Base-by-base conservation (phyloP, 2,797 vertebrate genomes). In the Hydrolagus colliei region DNA sequence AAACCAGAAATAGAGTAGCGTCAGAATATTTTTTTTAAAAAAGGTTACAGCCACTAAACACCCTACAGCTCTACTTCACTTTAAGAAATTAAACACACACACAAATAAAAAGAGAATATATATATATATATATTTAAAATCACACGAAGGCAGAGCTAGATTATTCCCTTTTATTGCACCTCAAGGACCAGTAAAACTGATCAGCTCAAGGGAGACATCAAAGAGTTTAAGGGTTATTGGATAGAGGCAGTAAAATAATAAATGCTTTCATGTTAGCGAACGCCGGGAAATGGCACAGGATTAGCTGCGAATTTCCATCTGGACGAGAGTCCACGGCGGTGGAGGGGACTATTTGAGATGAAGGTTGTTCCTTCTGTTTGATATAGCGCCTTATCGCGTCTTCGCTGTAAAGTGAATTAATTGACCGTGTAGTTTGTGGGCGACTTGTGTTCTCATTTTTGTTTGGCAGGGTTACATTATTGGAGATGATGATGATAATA, bases 171-270 rank as follows among this genome's bases (percentile, higher is more conserved):
- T 84, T 71, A 71, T 20, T 35, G 65, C 16, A 16, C 27, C n/a
- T 6, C 2, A 52, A 4, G 79, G 65, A 27, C 27, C 32, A 41
- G 41, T 84, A 84, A 84, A 84, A 61, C 32, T 32, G 65, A 84
- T 41, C 79, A 52, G 8, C 63, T 84, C 65, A 20, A 52, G 68
- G 20, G 65, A 71, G 65, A 84, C 79, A 84, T 84, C 63, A 84
- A 84, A 84, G 79, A 52, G 1, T 32, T 1, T 32, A 20, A 11
- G 9, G 16, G 67, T 84, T 84, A 71, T 71, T 71, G 79, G 10
- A 68, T 9, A 71, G 65, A 9, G 8, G 65, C 18, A 10, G 32
- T 84, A 84, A 84, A 84, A 84, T 20, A 18, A 84, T 71, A 71
- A 84, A 71, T 52, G 63, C 65, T 84, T 84, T 84, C 22, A 67